These are phyloP conservation scores for Nemotelus nigrinus DNA, from an alignment of 2,888 invertebrate genomes.

Conservation along the genomic window DNA sequence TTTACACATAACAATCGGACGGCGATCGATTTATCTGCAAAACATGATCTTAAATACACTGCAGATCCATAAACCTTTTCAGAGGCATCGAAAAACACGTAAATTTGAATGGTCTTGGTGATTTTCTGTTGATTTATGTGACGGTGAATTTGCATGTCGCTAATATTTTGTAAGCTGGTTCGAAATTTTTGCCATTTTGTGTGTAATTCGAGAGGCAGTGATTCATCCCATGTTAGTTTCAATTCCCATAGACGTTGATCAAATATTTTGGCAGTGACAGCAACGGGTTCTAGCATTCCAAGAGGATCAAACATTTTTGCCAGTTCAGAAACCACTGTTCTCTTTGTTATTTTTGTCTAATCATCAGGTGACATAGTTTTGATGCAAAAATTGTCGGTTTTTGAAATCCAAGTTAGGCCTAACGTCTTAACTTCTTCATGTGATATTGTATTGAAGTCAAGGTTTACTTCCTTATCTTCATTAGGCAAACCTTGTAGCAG, in stretches of 20 bases:
- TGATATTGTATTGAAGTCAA: background rate
- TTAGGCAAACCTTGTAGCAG: too few relatives aligned
- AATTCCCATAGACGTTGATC: too few relatives aligned
- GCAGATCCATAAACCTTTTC: background rate
- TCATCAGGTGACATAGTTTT: background rate
- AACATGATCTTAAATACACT: background rate
- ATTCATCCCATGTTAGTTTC: too few relatives aligned
- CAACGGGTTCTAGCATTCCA: background rate
- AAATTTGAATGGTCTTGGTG: background rate
- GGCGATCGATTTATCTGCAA: background rate
- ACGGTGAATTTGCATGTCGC: background rate
- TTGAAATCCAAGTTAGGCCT: background rate
- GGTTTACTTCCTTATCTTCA: background rate
- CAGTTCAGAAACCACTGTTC: too few relatives aligned
- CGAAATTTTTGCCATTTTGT: background rate
- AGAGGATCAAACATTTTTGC: too few relatives aligned
- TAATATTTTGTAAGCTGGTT: background rate
- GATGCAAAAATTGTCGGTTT: background rate
- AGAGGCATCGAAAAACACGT: background rate
- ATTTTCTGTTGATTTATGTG: background rate
- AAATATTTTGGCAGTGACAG: background rate
- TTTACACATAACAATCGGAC: background rate
- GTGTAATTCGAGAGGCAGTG: too few relatives aligned
- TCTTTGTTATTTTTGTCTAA: too few relatives aligned
- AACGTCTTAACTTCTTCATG: background rate